Evolutionary conservation across 1,140 invertebrate species (phyloP).

Genomic region (Maconellicoccus hirsutus): DNA sequence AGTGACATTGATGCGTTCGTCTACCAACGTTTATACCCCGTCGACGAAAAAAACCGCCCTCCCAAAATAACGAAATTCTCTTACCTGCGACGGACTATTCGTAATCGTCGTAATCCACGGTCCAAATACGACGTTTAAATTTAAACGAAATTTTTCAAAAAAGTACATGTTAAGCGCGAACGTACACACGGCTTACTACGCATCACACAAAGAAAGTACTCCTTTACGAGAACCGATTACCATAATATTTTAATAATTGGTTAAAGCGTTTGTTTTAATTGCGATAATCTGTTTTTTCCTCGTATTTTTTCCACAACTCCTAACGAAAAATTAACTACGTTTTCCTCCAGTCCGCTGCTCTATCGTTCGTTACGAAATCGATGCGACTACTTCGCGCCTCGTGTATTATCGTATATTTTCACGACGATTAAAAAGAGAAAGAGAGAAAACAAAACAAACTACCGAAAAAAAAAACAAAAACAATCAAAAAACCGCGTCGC

Average conservation of each 20-base stretch:
- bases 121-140: background rate
- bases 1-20: too few relatives aligned
- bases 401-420: background rate
- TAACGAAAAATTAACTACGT: constrained; percentile 14
- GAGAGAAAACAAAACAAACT: background rate
- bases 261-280: constrained; percentile 18
- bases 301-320: background rate
- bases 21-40: too few relatives aligned
- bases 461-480: background rate
- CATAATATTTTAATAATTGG: constrained; percentile 21
- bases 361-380: background rate
- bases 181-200: background rate
- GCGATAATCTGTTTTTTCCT: constrained; percentile 22
- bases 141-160: constrained; percentile 1
- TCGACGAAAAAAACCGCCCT: too few relatives aligned
- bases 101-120: constrained; percentile 5
- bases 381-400: background rate
- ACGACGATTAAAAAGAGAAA: background rate
- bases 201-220: constrained; percentile 15
- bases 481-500: too few relatives aligned
- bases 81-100: constrained; percentile 9
- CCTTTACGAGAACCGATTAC: background rate
- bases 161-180: constrained; percentile 19
- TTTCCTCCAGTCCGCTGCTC: background rate
- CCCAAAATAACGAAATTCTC: background rate